phyloP scores from a whole-genome alignment of 2,888 invertebrate species.

The Aradus depressus region DNA sequence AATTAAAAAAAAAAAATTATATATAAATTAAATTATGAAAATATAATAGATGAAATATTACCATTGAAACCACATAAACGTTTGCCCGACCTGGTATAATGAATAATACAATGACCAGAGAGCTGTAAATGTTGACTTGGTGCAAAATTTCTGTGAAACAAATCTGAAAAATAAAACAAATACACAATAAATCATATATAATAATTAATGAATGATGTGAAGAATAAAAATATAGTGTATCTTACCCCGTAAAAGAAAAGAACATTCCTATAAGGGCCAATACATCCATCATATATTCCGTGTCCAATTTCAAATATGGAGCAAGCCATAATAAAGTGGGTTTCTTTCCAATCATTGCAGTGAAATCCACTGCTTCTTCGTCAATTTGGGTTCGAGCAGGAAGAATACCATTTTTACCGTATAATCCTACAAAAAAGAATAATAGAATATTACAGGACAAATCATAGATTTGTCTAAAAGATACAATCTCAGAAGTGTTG shows the following conservation, averaged over 20 bases:
- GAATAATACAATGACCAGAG: slow-evolving; percentile 63
- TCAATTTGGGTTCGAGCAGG: slow-evolving; percentile 46
- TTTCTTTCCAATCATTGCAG: slow-evolving; percentile 47
- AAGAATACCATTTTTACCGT: slow-evolving; percentile 61
- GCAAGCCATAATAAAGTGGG: slow-evolving; percentile 57
- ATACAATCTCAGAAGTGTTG: too few species aligned
- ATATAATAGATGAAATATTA: slow-evolving; percentile 36
- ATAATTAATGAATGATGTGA: background rate
- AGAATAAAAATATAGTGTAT: slow-evolving; percentile 10
- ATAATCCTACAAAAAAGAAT: slow-evolving; percentile 46
- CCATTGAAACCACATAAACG: slow-evolving; percentile 64
- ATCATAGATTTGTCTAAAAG: slow-evolving; percentile 34
- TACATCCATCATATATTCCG: slow-evolving; percentile 55
- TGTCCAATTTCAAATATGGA: slow-evolving; percentile 51
- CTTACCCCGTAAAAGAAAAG: slow-evolving; percentile 54
- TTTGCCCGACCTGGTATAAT: slow-evolving; percentile 62
- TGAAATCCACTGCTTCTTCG: slow-evolving; percentile 39
- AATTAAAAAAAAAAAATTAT: too few species aligned
- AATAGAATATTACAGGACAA: slow-evolving; percentile 33
- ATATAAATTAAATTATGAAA: slow-evolving; percentile 6
- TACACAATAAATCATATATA: background rate
- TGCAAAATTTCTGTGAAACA: slow-evolving; percentile 48
- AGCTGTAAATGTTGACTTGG: slow-evolving; percentile 47
- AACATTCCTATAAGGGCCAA: slow-evolving; percentile 50
- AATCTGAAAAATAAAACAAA: slow-evolving; percentile 39